Base-by-base conservation (phyloP, 92 coral and sea anemone species). In the Muricea muricata region DNA sequence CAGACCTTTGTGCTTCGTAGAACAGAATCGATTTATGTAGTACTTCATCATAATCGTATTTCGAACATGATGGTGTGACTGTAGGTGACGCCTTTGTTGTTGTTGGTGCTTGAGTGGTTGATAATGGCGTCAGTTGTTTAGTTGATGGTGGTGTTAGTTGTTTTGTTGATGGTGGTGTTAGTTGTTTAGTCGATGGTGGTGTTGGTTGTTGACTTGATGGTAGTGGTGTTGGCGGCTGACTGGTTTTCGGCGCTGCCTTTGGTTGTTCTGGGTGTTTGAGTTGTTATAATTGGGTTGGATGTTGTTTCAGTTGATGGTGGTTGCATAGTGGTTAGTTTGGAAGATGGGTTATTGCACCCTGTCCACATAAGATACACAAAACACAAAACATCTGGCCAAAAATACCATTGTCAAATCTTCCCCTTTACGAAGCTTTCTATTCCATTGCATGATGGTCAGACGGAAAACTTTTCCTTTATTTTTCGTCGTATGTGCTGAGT, bases 1-100 rank as follows among this genome's bases (percentile, higher is more conserved):
- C 98, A 26, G 98, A 95, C 33, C 98, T 90, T 58, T 95, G 98
- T 11, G 97, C 98, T 48, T 95, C 98, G 90, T 91, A 95, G 83
- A 95, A 95, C 61, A 95, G 77, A 21, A 95, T 93, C 8, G 98
- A 95, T 68, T 91, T 87, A 78, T 78, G 92, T 13, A 95, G 79
- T 1, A 93, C 95, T 33, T 87, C 89, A 15, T 65, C 48, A 73
- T 95, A 95, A 66, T 91, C 86, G 54, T 91, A 91, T 6, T 79
- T 32, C 23, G 87, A 50, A 24, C 80, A n/a, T 31, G 84, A 33
- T 42, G 90, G 11, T 12, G 81, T 39, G 4, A 67, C 70, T 20
- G 66, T 29, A 15, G 65, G 33, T 24, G 84, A 80, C 15, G 29
- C 76, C 34, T 58, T 24, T 2, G 85, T 77, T 29, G 42, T 37